Conservation (phyloP, 2,888 invertebrate species). For the Galerucella nymphaeae region DNA sequence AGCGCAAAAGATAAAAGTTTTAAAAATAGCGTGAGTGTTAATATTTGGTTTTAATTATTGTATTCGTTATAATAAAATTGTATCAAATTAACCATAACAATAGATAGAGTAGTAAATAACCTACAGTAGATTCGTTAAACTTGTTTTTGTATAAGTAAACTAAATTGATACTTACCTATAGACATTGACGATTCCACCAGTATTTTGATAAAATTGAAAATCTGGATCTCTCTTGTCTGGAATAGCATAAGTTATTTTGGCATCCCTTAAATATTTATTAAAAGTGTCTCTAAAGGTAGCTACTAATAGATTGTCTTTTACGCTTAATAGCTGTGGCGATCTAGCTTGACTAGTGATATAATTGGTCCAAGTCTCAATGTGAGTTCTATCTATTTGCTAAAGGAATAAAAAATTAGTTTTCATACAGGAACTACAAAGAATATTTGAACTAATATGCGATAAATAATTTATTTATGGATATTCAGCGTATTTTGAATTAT, state of each 20-base stretch:
- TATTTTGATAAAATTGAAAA: conserved; percentile 88
- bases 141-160: too few relatives aligned
- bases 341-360: conserved; percentile 79
- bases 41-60: too few relatives aligned
- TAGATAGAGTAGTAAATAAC: background rate
- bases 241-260: conserved; percentile 74
- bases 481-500: too few relatives aligned
- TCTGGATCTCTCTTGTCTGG: conserved; percentile 93
- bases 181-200: conserved; percentile 82
- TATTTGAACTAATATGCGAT: too few relatives aligned
- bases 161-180: conserved; percentile 76
- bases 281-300: conserved; percentile 78
- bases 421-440: too few relatives aligned
- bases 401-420: conserved; percentile 47
- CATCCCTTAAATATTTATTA: conserved; percentile 81
- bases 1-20: too few relatives aligned
- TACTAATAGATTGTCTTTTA: conserved; percentile 75
- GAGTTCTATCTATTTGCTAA: conserved; percentile 80
- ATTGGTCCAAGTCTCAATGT: conserved; percentile 81
- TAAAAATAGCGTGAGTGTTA: too few relatives aligned
- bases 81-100: too few relatives aligned
- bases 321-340: conserved; percentile 77
- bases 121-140: background rate
- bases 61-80: too few relatives aligned
- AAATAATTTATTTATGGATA: too few relatives aligned